A percentile compares a stretch with the other conserved stretches of the same genome.
phyloP scores from a whole-genome alignment of 2,888 invertebrate species.

The Brassicogethes aeneus region DNA sequence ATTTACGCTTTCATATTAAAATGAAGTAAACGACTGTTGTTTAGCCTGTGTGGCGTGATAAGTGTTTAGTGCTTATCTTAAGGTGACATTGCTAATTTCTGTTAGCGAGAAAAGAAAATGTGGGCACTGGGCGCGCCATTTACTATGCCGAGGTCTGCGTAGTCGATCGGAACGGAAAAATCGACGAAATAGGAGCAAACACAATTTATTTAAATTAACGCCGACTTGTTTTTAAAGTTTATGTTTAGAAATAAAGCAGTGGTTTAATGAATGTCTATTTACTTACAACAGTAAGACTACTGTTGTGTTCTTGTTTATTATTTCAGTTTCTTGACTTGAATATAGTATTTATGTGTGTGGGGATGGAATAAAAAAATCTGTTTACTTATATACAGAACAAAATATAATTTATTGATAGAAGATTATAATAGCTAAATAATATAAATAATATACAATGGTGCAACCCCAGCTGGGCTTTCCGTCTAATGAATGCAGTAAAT shows the following conservation, averaged over 20 bases:
- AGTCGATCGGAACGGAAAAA: constrained; percentile 16
- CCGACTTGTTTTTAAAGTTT: background rate
- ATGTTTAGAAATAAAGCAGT: no score
- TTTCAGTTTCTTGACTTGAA: no score
- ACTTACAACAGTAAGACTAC: no score
- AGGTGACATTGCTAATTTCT: background rate
- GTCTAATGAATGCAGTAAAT: constrained; percentile 26
- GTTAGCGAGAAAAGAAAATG: background rate
- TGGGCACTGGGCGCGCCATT: constrained; percentile 14
- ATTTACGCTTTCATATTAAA: no score
- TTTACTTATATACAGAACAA: constrained; percentile 34
- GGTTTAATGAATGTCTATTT: no score
- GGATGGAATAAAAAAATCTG: no score
- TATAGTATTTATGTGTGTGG: no score
- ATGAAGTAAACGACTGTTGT: no score
- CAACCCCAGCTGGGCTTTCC: constrained; percentile 16
- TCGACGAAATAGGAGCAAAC: background rate
- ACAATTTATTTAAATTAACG: background rate
- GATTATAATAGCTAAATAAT: constrained; percentile 36
- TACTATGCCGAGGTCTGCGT: constrained; percentile 27
- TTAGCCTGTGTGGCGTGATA: no score
- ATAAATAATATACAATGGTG: constrained; percentile 39
- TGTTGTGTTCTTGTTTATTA: no score
- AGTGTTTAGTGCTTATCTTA: background rate
- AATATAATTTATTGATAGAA: constrained; percentile 43